These are phyloP conservation scores for Ficedula albicollis DNA, from an alignment of 2,797 vertebrate genomes.

Conservation along the genomic window DNA sequence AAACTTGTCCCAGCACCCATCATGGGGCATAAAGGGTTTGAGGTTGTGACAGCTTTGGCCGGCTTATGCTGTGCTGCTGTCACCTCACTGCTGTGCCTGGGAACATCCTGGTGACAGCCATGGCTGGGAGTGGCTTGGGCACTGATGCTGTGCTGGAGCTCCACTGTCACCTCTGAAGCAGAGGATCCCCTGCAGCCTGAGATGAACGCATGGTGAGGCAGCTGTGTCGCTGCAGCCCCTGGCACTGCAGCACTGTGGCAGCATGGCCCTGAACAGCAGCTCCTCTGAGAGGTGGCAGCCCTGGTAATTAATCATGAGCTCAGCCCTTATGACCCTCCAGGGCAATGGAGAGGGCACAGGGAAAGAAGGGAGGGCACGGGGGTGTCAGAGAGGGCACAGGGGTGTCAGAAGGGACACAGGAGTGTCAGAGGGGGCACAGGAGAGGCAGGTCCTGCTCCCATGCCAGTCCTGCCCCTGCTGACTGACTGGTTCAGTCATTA, in stretches of 20 bases:
- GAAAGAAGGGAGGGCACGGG: neutral
- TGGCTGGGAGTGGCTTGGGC: neutral
- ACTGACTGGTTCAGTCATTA: neutral
- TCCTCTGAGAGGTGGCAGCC: neutral
- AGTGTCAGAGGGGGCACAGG: neutral
- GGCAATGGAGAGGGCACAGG: neutral
- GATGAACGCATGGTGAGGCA: neutral
- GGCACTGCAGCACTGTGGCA: neutral
- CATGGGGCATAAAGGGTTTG: neutral
- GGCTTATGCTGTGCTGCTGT: neutral
- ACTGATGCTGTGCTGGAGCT: neutral
- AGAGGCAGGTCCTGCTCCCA: fast-evolving
- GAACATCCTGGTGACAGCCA: neutral
- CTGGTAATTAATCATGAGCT: neutral
- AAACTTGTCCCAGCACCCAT: fast-evolving
- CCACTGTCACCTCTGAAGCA: neutral
- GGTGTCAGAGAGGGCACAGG: too few species aligned
- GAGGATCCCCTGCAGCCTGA: neutral
- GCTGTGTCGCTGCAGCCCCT: neutral
- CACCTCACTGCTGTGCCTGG: neutral
- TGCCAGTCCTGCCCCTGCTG: neutral
- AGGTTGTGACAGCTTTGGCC: neutral
- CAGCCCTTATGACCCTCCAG: neutral
- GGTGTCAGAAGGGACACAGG: neutral
- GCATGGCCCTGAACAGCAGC: neutral